Base-by-base conservation (phyloP, 2,113 vertebrate species). In the Platycercus adscitus region DNA sequence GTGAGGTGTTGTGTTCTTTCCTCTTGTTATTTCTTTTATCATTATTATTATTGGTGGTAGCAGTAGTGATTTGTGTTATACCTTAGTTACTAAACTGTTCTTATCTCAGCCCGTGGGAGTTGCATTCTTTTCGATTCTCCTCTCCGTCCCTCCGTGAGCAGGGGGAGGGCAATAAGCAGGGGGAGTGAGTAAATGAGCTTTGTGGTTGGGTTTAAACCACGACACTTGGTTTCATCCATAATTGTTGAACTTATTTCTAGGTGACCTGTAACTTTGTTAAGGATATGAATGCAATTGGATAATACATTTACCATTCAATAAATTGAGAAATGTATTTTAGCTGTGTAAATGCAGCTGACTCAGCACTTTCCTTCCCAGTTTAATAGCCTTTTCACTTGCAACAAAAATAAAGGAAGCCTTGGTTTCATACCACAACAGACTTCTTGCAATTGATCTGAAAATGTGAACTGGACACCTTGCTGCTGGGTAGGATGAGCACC, bases 251-350 rank as follows among this genome's bases (percentile, higher is more conserved):
- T 92, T 94, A 65, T 73, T 96, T 96, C 56, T 82, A 89, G 90
- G 75, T 61, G 90, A 95, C 63, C 63, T 75, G 37, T 84, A 96
- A 96, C 66, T 88, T 92, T 92, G 84, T 95, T 96, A 95, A 92
- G 80, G 77, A 94, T 96, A 90, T 72, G 92, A 94, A 93, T 39
- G 77, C 93, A 96, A 97, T 95, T 96, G 77, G 53, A 92, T 92
- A 96, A 97, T 83, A 63, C 46, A 85, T 68, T 96, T 91, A 95
- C 60, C 37, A 77, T 79, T 96, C 60, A 44, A 70, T 93, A 96
- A 93, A 92, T 75, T 87, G 83, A 91, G 61, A 95, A 97, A 96
- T 69, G 49, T 47, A 49, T 95, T 79, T 80, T 85, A 90, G 76
- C 58, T 56, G 53, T 1, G 5, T 37, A 95, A 94, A 95, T 94